Evolutionary conservation across 1,140 invertebrate genomes (phyloP), one percentile per base, ranked within the genome.

Genomic region (Chionoecetes opilio): DNA sequence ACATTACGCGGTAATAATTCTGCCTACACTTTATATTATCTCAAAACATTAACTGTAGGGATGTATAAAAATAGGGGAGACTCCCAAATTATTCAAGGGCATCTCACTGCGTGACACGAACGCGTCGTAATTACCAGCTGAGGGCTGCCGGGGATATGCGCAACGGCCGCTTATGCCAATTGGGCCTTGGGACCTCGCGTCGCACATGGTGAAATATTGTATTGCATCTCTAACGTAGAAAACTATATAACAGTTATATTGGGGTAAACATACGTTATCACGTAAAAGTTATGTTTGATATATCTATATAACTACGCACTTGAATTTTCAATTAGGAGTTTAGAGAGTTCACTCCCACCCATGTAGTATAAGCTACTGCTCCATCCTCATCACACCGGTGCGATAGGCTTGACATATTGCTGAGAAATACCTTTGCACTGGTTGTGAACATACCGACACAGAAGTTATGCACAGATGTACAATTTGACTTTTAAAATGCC

Each of bases 191-290:
- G 21, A n/a, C 63, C 63, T 75, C n/a, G 63, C 63, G 63, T n/a
- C 63, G 63, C 63, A n/a, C 63, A 75, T n/a, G 21, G 6, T 17
- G 63, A 75, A 53, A 53, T n/a, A 75, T 75, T n/a, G 63, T 21
- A 75, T 75, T n/a, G 41, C n/a, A 75, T 75, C 63, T 75, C 63
- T 75, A 75, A 75, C 63, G n/a, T 75, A 75, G 26, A 75, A 75
- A 75, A 75, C 63, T 75, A 75, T 75, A 75, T 75, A 75, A 75
- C 26, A 75, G 63, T 75, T 75, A 75, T 75, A 75, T 75, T 75
- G 21, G n/a, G 63, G 63, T 75, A 75, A 75, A 75, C 21, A 17
- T 75, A 17, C n/a, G 63, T 1, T 75, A 75, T 75, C 5, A 75
- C 3, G 63, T 2, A 21, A 75, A 75, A 26, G 21, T 75, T 75